Percentiles rank a stretch among this genome's conserved stretches.
These are phyloP conservation scores for Cricetomys ansorgei DNA, from an alignment of 2,113 vertebrate species.

Conservation along the genomic window DNA sequence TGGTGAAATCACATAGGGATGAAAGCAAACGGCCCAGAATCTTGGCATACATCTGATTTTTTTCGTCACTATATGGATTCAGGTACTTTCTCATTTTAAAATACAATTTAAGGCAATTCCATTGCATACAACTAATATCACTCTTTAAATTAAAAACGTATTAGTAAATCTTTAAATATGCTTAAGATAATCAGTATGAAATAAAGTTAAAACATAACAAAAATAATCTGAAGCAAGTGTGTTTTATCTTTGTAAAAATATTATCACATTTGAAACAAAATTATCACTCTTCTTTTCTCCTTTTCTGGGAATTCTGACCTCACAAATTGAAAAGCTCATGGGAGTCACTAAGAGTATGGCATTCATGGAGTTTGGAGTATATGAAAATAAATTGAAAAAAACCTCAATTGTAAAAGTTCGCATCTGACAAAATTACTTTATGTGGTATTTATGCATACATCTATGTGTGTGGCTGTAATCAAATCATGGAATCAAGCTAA, in stretches of 20 bases:
- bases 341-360: neutral
- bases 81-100: conserved; percentile 32
- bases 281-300: neutral
- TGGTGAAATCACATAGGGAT: neutral
- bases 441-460: neutral
- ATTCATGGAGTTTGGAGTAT: neutral
- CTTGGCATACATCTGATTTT: neutral
- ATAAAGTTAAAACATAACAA: neutral
- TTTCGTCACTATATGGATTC: neutral
- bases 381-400: neutral
- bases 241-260: conserved; percentile 13
- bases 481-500: neutral
- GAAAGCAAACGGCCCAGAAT: neutral
- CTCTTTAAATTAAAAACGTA: neutral
- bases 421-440: conserved; percentile 30
- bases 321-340: neutral
- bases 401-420: neutral
- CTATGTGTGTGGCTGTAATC: neutral
- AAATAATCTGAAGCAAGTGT: neutral
- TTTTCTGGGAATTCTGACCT: conserved; percentile 3
- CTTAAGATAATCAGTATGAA: neutral
- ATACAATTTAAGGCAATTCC: neutral
- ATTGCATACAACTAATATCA: neutral
- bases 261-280: neutral
- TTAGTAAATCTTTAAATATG: neutral